A percentile compares a stretch with the other conserved stretches of the same genome.
These are phyloP conservation scores for Syrmaticus mikado DNA, from an alignment of 2,113 vertebrate genomes.

Conservation along the genomic window DNA sequence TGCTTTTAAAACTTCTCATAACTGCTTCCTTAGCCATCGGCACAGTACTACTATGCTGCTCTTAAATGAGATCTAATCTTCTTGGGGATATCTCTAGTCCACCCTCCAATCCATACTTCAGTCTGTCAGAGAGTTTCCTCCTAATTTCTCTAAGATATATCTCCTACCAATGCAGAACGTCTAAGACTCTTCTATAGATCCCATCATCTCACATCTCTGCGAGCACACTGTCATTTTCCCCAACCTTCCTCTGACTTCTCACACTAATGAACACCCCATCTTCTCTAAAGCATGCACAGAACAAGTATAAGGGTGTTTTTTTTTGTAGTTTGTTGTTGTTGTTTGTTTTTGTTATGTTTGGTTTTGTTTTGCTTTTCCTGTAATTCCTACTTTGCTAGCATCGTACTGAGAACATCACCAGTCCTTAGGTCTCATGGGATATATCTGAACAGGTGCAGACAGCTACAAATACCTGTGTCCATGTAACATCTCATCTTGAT, in stretches of 20 bases:
- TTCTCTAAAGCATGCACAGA: background rate
- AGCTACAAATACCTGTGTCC: background rate
- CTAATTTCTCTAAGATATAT: background rate
- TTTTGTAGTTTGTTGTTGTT: background rate
- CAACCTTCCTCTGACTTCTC: background rate
- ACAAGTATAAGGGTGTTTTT: background rate
- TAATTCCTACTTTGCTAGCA: background rate
- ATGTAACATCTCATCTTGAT: background rate
- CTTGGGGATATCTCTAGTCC: background rate
- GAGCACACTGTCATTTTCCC: background rate
- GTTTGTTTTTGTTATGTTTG: background rate
- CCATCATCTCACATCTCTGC: background rate
- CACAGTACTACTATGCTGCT: background rate
- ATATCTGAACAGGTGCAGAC: background rate
- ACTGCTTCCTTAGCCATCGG: background rate
- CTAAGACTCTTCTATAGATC: background rate
- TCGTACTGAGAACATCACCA: background rate
- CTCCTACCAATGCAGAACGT: background rate
- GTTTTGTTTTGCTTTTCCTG: background rate
- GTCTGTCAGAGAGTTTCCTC: background rate
- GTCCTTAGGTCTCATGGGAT: background rate
- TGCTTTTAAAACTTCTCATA: background rate
- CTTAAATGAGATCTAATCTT: background rate
- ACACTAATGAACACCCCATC: background rate
- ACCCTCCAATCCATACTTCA: background rate